Evolutionary conservation across 1,140 invertebrate genomes (phyloP), one percentile per base, ranked within the genome.

Genomic region (Choristoneura fumiferana): DNA sequence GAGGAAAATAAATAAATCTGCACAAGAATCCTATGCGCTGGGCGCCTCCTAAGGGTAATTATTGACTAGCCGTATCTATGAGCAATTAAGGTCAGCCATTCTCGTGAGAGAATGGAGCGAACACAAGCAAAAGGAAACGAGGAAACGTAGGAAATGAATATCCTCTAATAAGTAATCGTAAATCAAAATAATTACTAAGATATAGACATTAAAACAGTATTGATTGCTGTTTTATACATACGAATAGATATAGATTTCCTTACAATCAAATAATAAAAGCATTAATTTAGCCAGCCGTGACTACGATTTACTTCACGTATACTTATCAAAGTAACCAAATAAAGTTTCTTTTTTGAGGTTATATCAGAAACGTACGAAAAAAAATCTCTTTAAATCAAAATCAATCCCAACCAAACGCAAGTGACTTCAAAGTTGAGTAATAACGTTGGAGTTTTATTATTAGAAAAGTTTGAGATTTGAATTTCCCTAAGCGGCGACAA

Each of bases 361-460:
- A 37, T 29, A 29, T 29, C 6, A 29, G 22, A 29, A 29, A 29
- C 22, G 2, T 29, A 29, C 22, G 2, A 29, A 29, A 2, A 29
- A 29, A 29, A 29, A 29, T 29, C 22, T 29, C 35, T 37, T 37
- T 33, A 1, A 9, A 49, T 49, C 3, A 49, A 49, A 29, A 49
- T 49, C 43, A 13, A 29, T 12, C 22, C 18, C 9, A 49, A 49
- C 3, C 43, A 6, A 29, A 22, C 9, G 29, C 12, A 49, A 49
- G 22, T 49, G 17, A 49, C 43, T 49, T 29, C 17, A 33, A 49
- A 49, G 17, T 49, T 49, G n/a, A 33, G 43, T 49, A 49, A 49
- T 49, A 49, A 22, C 43, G 43, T 49, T 49, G 43, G 22, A 49
- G 43, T 49, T 49, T 49, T 49, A 49, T 49, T 49, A 49, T 49